These are phyloP conservation scores for Elaeidobius kamerunicus DNA, from an alignment of 2,888 invertebrate species.

Conservation along the genomic window DNA sequence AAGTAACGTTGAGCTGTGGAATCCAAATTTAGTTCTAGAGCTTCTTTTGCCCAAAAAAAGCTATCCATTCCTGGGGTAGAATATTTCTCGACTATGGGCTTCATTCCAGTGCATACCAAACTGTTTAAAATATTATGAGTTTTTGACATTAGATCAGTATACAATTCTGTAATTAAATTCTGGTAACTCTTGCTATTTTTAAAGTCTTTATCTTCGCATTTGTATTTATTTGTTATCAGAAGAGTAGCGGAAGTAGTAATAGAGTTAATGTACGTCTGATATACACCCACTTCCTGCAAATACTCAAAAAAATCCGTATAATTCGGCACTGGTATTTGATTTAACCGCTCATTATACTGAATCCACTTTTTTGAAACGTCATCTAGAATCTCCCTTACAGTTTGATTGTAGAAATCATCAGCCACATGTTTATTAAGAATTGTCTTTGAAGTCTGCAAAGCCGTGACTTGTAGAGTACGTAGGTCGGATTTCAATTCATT, in stretches of 20 bases:
- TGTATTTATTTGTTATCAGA: constrained; percentile 37
- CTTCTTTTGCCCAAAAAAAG: constrained; percentile 45
- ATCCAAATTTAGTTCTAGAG: constrained; percentile 41
- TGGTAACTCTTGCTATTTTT: constrained; percentile 34
- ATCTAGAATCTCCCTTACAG: constrained; percentile 39
- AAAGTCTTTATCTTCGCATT: constrained; percentile 26
- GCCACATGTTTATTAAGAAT: constrained; percentile 39
- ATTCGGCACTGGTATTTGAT: constrained; percentile 30
- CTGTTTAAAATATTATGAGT: constrained; percentile 42
- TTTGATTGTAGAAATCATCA: constrained; percentile 40
- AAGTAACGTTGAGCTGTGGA: constrained; percentile 43
- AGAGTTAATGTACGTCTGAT: constrained; percentile 41
- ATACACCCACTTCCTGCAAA: constrained; percentile 35
- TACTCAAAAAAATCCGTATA: constrained; percentile 36
- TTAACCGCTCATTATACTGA: constrained; percentile 34
- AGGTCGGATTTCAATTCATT: constrained; percentile 41
- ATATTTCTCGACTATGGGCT: constrained; percentile 22
- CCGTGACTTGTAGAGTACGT: constrained; percentile 15
- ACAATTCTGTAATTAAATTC: constrained; percentile 42
- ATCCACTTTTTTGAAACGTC: constrained; percentile 43
- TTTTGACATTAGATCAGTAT: constrained; percentile 40
- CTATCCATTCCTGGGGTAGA: constrained; percentile 23
- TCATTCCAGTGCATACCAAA: constrained; percentile 32
- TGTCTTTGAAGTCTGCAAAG: constrained; percentile 32
- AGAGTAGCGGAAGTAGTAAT: constrained; percentile 39